Evolutionary conservation across 2,888 invertebrate species (phyloP).

Genomic region (Acrobasis suavella): DNA sequence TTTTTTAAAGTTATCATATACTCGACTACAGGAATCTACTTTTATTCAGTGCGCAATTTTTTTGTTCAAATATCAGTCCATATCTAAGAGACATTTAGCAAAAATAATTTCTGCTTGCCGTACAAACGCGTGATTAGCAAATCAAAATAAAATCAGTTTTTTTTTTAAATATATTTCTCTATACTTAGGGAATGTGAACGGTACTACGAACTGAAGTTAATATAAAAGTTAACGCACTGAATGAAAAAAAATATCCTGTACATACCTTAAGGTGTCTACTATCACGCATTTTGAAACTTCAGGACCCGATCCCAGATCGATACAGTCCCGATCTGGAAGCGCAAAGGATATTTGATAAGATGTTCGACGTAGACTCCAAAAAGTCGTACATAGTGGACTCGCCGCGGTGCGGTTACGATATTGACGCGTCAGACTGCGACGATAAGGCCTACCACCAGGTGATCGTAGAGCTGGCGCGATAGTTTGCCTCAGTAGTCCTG

Average conservation of each 20-base stretch:
- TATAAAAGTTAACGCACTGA: too few species aligned
- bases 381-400: conserved; percentile 72
- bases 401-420: conserved; percentile 78
- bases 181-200: too few species aligned
- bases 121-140: too few species aligned
- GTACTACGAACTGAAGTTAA: too few species aligned
- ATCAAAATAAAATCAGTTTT: too few species aligned
- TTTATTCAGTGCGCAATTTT: too few species aligned
- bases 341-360: conserved; percentile 82
- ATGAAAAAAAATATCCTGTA: conserved; percentile 1
- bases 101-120: too few species aligned
- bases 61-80: too few species aligned
- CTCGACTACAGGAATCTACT: too few species aligned
- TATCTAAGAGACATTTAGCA: too few species aligned
- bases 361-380: conserved; percentile 81
- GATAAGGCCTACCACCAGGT: conserved; percentile 79
- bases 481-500: conserved; percentile 75
- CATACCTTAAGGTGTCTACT: conserved; percentile 22
- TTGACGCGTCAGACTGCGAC: conserved; percentile 77
- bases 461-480: conserved; percentile 73
- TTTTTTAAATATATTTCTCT: too few species aligned
- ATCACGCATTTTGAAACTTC: conserved; percentile 69
- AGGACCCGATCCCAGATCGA: conserved; percentile 79
- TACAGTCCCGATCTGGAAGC: conserved; percentile 82
- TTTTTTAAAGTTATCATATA: too few species aligned